A percentile compares a stretch with the other conserved stretches of the same genome.
These are phyloP conservation scores for Folsomia candida DNA, from an alignment of 2,888 invertebrate genomes.

Conservation along the genomic window DNA sequence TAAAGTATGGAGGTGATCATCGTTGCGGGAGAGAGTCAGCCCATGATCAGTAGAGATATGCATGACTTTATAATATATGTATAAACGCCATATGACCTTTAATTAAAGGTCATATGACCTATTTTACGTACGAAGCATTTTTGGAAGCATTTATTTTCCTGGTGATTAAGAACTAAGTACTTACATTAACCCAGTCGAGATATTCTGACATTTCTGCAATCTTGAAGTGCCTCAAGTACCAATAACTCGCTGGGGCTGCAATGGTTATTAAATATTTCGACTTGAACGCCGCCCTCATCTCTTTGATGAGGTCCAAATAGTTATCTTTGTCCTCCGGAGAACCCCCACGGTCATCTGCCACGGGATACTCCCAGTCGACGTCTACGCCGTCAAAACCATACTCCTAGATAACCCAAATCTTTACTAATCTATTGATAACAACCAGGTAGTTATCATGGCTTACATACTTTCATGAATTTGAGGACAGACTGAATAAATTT, in stretches of 20 bases:
- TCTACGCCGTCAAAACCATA: constrained; percentile 68
- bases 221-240: constrained; percentile 28
- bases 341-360: constrained; percentile 30
- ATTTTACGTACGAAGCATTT: too few species aligned
- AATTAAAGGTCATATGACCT: too few species aligned
- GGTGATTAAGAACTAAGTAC: too few species aligned
- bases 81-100: too few species aligned
- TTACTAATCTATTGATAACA: too few species aligned
- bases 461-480: constrained; percentile 58
- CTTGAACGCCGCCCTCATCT: constrained; percentile 23
- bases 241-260: constrained; percentile 29
- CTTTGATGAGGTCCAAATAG: constrained; percentile 17
- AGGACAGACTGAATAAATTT: constrained; percentile 61
- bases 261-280: constrained; percentile 25
- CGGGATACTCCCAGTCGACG: constrained; percentile 65
- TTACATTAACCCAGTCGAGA: constrained; percentile 30
- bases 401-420: too few species aligned
- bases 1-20: too few species aligned
- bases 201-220: constrained; percentile 23
- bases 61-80: too few species aligned
- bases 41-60: too few species aligned
- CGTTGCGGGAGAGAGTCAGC: too few species aligned
- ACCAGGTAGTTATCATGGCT: too few species aligned
- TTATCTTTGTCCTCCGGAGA: constrained; percentile 24
- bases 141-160: too few species aligned